Evolutionary conservation across 2,113 vertebrate species (phyloP), one percentile per base, ranked within the genome.

Genomic region (Amphiprion percula): DNA sequence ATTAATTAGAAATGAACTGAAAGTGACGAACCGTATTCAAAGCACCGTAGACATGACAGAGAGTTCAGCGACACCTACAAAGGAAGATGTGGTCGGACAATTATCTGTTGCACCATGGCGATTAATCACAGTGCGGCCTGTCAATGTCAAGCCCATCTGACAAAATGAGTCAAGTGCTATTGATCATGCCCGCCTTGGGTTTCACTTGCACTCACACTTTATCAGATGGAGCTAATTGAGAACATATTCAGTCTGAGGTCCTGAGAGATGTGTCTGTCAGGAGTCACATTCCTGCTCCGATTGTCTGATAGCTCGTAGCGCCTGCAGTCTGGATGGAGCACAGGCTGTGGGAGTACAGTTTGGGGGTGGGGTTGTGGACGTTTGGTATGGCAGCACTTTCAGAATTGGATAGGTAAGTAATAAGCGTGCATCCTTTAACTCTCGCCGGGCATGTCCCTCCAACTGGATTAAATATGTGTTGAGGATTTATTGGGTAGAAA

Each of bases 201-300:
- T 93, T 92, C 88, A 87, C 91, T 91, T 91, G 84, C 90, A 91
- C 91, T 91, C 90, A 88, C 82, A 89, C 84, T 91, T 92, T 92
- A 92, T 94, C 93, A 94, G 89, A 94, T 93, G 93, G 47, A 83
- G 83, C 84, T 94, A 94, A 94, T 92, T 91, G 84, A 84, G 90
- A 94, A 93, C 93, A 94, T 90, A 93, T 90, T 93, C 78, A 60
- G 80, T 77, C 87, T 73, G 87, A 74, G 90, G 87, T 80, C 88
- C 87, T 86, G 84, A 82, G 87, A 93, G 90, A 92, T 88, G 86
- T 79, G 90, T 83, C 85, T 94, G 92, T 91, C 91, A 92, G 87
- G 86, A 92, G 85, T 83, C 88, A 78, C 92, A 93, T 93, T 93
- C 92, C 92, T 93, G 82, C 86, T 84, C 53, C 79, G 91, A 93